Conservation (phyloP, 2,797 vertebrate genomes). For the Pseudochromis fuscus region DNA sequence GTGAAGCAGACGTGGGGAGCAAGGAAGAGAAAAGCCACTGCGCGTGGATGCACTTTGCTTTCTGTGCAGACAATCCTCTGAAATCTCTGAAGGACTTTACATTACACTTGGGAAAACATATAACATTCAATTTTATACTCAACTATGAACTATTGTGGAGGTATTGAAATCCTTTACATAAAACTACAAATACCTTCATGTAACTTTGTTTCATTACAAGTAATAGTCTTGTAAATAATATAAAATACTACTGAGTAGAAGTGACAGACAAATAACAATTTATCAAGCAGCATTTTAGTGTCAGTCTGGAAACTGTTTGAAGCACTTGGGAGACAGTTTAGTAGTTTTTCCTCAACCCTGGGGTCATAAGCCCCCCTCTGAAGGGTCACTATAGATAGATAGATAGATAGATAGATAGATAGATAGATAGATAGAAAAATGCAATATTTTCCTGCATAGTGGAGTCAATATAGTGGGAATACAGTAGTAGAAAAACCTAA, state of each 20-base stretch:
- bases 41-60: slow-evolving; percentile 60
- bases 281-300: background rate
- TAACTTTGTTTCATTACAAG: background rate
- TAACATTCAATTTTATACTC: slow-evolving; percentile 7
- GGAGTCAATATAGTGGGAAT: background rate
- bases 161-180: background rate
- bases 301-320: background rate
- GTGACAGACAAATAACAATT: background rate
- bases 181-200: background rate
- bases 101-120: slow-evolving; percentile 30
- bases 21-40: slow-evolving; percentile 55
- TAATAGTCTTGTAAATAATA: background rate
- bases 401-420: background rate
- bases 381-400: background rate
- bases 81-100: slow-evolving; percentile 45
- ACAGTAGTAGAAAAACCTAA: background rate
- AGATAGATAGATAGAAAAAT: background rate
- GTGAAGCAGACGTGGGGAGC: slow-evolving; percentile 73
- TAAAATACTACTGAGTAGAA: background rate
- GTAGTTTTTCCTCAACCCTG: background rate
- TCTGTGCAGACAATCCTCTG: slow-evolving; percentile 41
- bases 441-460: background rate
- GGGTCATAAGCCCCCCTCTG: background rate
- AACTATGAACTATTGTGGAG: background rate
- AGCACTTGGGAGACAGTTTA: background rate